Conservation (phyloP, 2,888 invertebrate species). For the Tolmerus cingulatus region DNA sequence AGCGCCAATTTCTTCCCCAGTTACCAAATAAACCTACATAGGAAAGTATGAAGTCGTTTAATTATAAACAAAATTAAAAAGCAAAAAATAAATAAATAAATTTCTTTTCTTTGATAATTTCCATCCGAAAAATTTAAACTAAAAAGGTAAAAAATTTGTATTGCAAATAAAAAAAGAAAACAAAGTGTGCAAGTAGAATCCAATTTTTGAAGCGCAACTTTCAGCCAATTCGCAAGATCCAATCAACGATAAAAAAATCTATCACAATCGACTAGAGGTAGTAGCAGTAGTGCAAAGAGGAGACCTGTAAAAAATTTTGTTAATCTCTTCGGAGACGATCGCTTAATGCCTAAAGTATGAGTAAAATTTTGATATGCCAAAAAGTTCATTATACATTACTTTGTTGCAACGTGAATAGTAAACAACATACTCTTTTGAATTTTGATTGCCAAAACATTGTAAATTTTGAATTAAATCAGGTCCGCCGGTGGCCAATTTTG, state of each 20-base stretch:
- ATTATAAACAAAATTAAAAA: neutral
- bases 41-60: constrained; percentile 33
- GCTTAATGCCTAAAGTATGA: constrained; percentile 13
- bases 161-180: neutral
- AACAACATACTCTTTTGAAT: neutral
- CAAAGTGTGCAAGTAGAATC: constrained; percentile 29
- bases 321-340: constrained; percentile 15
- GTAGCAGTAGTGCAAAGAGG: constrained; percentile 81
- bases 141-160: constrained; percentile 1
- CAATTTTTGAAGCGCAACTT: constrained; percentile 38
- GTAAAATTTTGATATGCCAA: constrained; percentile 35
- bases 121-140: neutral
- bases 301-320: constrained; percentile 76
- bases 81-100: neutral
- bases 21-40: constrained; percentile 25
- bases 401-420: neutral
- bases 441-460: constrained; percentile 2
- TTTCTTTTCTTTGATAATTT: neutral
- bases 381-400: neutral
- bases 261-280: constrained; percentile 18
- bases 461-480: constrained; percentile 28
- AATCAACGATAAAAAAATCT: constrained; percentile 24
- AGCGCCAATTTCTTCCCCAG: constrained; percentile 23
- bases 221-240: constrained; percentile 41
- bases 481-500: constrained; percentile 27